Evolutionary conservation across 2,888 invertebrate species (phyloP).

Genomic region (Mylabris sibirica): DNA sequence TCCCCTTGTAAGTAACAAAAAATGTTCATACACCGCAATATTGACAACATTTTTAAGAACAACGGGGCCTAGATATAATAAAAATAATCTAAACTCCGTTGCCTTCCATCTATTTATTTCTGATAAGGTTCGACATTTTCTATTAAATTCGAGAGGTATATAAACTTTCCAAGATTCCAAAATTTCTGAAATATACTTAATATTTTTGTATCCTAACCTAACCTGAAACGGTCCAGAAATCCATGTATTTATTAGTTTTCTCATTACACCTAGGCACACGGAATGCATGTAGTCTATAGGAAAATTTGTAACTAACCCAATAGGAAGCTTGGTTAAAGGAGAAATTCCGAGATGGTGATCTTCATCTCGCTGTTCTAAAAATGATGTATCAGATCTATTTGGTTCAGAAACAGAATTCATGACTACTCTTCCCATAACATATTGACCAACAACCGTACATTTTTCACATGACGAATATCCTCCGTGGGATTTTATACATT

Average conservation of each 20-base stretch:
- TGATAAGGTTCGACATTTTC: no score
- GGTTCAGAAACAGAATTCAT: not conserved
- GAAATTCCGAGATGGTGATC: not conserved
- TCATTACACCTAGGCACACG: constrained; percentile 15
- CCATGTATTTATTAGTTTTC: not conserved
- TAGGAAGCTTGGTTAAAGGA: not conserved
- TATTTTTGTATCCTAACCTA: no score
- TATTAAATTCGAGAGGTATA: no score
- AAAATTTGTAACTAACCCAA: constrained; percentile 5
- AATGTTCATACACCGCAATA: no score
- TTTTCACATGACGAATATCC: constrained; percentile 26
- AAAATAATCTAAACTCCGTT: no score
- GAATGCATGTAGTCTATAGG: constrained; percentile 16
- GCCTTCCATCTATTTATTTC: no score
- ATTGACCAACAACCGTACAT: constrained; percentile 16
- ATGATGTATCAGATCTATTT: constrained; percentile 6
- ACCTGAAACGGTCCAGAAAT: not conserved
- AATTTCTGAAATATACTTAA: no score
- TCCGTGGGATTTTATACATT: constrained; percentile 25
- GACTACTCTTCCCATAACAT: not conserved
- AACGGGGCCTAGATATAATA: no score
- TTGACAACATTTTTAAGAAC: no score
- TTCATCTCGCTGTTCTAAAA: not conserved
- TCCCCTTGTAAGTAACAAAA: no score
- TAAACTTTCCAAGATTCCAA: no score